Percentiles rank a stretch among this genome's conserved stretches.
phyloP scores from a whole-genome alignment of 2,888 invertebrate genomes.

The Campoplex capitator region DNA sequence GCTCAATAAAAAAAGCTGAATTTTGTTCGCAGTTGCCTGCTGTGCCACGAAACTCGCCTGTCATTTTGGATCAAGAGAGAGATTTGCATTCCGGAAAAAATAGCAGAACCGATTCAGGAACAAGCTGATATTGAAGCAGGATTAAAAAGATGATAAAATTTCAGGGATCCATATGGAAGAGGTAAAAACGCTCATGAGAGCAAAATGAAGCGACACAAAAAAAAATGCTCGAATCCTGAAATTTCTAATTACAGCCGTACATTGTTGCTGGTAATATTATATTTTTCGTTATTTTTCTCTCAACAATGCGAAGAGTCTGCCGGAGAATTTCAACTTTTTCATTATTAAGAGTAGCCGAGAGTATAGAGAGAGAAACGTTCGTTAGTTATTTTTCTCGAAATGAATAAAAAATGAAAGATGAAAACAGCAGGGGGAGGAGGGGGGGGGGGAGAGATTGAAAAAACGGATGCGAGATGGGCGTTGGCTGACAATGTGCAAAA shows the following conservation, averaged over 20 bases:
- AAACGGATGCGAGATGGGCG: slow-evolving; percentile 18
- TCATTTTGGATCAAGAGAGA: no score
- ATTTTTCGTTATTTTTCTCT: neutral
- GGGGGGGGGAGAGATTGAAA: neutral
- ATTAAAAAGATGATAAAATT: neutral
- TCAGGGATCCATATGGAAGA: neutral
- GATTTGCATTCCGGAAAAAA: no score
- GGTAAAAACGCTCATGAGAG: neutral
- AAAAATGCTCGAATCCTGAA: neutral
- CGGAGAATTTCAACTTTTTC: slow-evolving; percentile 16
- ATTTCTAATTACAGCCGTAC: neutral
- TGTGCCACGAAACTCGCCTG: no score
- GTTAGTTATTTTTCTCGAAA: neutral
- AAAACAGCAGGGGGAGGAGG: neutral
- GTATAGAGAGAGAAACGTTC: neutral
- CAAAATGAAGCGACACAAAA: neutral
- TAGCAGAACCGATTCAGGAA: neutral
- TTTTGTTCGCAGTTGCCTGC: no score
- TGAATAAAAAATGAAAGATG: neutral
- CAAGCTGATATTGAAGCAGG: neutral
- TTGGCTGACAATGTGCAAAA: slow-evolving; percentile 28
- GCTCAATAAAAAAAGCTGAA: neutral
- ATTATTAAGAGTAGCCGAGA: neutral
- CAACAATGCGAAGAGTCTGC: neutral
- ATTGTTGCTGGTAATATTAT: neutral